These are phyloP conservation scores for Siniperca knerii DNA, from an alignment of 2,113 vertebrate species.

Conservation along the genomic window DNA sequence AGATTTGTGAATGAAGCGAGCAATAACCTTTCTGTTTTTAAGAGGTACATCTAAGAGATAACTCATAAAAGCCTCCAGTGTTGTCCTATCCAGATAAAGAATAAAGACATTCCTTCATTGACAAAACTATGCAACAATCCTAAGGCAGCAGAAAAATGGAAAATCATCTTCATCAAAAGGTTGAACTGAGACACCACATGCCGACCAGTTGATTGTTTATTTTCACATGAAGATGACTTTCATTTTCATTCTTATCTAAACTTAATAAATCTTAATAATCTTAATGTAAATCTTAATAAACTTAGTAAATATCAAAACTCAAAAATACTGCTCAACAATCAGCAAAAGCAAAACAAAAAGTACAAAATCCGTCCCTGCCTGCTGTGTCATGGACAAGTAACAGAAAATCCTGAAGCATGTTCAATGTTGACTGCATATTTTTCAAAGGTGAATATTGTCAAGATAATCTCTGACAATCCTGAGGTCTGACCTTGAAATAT, in stretches of 20 bases:
- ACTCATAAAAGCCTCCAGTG: conserved; percentile 44
- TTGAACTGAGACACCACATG: conserved; percentile 14
- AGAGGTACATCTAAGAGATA: conserved; percentile 24
- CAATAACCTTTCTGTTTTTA: conserved; percentile 17
- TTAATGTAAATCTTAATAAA: too few relatives aligned
- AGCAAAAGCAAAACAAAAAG: not conserved
- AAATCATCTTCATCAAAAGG: conserved; percentile 18
- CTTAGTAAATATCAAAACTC: not conserved
- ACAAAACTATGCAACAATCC: conserved; percentile 47
- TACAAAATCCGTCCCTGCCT: not conserved
- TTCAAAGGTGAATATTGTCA: not conserved
- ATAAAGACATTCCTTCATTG: conserved; percentile 53
- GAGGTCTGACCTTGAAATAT: not conserved
- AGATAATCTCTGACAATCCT: not conserved
- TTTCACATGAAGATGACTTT: conserved; percentile 2
- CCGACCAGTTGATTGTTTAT: conserved; percentile 25
- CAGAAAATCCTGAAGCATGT: not conserved
- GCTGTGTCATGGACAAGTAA: not conserved
- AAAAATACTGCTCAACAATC: not conserved
- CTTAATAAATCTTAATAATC: too few relatives aligned
- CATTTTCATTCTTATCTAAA: conserved; percentile 1
- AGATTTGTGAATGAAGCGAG: conserved; percentile 1
- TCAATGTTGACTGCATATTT: not conserved
- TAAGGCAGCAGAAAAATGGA: conserved; percentile 8
- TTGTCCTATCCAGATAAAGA: conserved; percentile 39